phyloP scores from a whole-genome alignment of 2,113 vertebrate genomes.

The Muntiacus reevesi region DNA sequence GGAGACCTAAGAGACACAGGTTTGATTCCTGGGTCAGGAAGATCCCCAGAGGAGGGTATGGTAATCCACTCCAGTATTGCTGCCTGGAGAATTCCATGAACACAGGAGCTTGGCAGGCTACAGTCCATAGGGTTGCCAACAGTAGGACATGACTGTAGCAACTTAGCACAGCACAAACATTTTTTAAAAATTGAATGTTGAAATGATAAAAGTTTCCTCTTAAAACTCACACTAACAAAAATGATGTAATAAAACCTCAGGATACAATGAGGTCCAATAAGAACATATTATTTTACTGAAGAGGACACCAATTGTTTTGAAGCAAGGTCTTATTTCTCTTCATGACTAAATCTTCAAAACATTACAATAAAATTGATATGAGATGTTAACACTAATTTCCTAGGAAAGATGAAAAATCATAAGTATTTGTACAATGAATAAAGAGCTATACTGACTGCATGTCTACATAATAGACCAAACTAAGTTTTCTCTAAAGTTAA shows the following conservation, averaged over 20 bases:
- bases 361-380: neutral
- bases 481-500: neutral
- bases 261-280: neutral
- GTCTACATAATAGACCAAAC: neutral
- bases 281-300: neutral
- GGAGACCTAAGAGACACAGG: neutral
- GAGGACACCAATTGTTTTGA: neutral
- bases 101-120: neutral
- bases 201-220: neutral
- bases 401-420: neutral
- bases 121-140: neutral
- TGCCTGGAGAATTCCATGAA: neutral
- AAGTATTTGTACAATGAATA: neutral
- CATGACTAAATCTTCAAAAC: neutral
- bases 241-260: neutral
- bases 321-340: neutral
- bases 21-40: neutral
- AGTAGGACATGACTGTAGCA: neutral
- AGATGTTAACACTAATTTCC: neutral
- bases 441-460: neutral
- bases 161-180: neutral
- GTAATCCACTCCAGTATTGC: neutral
- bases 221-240: conserved; percentile 3
- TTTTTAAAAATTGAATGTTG: neutral
- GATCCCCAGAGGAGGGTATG: neutral